Percentiles rank a stretch among this genome's conserved stretches.
phyloP scores from a whole-genome alignment of 1,140 invertebrate species.

The Epicauta chinensis region DNA sequence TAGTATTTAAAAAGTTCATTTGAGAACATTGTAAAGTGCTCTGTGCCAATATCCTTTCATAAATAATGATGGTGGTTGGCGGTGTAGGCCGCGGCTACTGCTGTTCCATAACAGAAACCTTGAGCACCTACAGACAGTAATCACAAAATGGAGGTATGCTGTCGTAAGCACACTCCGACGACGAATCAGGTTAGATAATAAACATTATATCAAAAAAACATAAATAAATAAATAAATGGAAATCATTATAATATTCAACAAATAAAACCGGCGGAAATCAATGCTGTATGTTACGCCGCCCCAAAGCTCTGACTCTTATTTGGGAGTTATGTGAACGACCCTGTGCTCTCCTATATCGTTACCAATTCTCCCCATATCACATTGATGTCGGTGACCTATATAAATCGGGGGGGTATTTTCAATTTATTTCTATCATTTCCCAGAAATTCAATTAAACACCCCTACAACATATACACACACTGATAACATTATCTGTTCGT shows the following conservation, averaged over 20 bases:
- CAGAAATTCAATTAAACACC: neutral
- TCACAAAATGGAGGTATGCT: conserved; percentile 40
- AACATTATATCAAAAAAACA: neutral
- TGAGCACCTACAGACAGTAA: conserved; percentile 29
- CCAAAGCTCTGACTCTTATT: neutral
- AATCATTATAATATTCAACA: too few relatives aligned
- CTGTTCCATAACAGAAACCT: conserved; percentile 16
- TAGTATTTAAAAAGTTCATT: too few relatives aligned
- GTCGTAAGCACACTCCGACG: conserved; percentile 35
- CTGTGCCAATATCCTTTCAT: neutral
- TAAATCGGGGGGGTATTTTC: conserved; percentile 3
- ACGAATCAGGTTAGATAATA: conserved; percentile 31
- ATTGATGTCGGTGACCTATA: conserved; percentile 31
- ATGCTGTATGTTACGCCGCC: neutral
- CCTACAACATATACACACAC: neutral
- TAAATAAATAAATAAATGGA: neutral
- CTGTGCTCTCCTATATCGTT: neutral
- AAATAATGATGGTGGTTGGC: conserved; percentile 21
- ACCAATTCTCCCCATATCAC: conserved; percentile 6
- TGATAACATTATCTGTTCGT: too few relatives aligned
- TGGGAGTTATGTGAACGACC: neutral
- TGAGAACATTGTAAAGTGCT: neutral
- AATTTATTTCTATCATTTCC: neutral
- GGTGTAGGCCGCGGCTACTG: conserved; percentile 18
- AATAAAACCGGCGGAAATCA: too few relatives aligned